Evolutionary conservation across 37 sponge, comb jelly and placozoan species (phyloP).

Genomic region (Chondrosia reniformis): DNA sequence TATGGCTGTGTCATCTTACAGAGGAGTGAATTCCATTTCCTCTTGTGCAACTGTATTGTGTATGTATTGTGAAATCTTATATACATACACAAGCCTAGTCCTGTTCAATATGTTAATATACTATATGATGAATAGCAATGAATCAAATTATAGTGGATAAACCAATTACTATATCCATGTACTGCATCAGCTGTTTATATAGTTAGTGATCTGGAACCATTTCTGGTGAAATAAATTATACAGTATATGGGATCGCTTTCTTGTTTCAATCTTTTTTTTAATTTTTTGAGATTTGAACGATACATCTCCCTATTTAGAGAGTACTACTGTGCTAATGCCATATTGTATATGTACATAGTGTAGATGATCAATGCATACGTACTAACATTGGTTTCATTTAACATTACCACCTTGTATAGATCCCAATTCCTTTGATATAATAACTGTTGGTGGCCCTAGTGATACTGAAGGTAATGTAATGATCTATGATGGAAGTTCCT

Average conservation of each 20-base stretch:
- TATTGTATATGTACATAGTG: neutral
- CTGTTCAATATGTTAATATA: no score
- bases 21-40: no score
- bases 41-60: no score
- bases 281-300: neutral
- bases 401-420: neutral
- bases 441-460: neutral
- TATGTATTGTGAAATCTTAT: no score
- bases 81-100: no score
- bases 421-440: neutral
- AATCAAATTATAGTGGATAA: no score
- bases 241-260: neutral
- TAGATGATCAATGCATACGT: neutral
- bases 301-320: neutral
- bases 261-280: neutral
- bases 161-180: no score
- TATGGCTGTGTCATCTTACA: no score
- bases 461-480: neutral
- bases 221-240: neutral
- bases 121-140: no score
- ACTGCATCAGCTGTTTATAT: no score
- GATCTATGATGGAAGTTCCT: neutral
- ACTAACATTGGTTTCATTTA: neutral
- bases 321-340: neutral
- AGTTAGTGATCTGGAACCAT: neutral